A percentile compares a stretch with the other conserved stretches of the same genome.
Conservation (phyloP, 2,113 vertebrate genomes). For the Bos javanicus region DNA sequence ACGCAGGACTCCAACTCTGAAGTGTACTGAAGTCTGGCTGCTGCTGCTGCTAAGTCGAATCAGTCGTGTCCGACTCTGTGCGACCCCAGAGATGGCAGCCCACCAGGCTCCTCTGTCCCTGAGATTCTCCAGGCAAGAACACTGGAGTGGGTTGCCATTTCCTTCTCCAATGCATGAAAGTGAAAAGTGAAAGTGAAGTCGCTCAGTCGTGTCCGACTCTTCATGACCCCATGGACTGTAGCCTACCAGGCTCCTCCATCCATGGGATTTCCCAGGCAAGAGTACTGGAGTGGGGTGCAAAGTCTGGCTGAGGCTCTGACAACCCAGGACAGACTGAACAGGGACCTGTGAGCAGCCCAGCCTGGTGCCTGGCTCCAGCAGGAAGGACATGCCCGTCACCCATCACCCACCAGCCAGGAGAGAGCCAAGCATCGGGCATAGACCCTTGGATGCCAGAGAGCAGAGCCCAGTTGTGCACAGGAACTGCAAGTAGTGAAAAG, state of each 20-base stretch:
- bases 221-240: too few species aligned
- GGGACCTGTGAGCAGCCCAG: not conserved
- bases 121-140: too few species aligned
- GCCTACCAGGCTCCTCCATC: too few species aligned
- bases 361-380: not conserved
- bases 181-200: too few species aligned
- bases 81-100: too few species aligned
- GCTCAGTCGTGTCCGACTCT: too few species aligned
- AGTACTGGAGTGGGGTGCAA: not conserved
- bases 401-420: not conserved
- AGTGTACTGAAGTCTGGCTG: not conserved
- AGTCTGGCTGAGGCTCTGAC: not conserved
- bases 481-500: conserved; percentile 71
- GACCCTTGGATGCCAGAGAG: conserved; percentile 49
- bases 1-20: not conserved
- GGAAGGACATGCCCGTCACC: not conserved
- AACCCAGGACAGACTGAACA: not conserved
- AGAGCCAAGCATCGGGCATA: not conserved
- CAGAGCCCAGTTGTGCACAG: conserved; percentile 35
- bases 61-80: too few species aligned
- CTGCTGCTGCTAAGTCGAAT: too few species aligned
- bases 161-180: too few species aligned
- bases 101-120: too few species aligned
- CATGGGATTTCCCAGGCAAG: too few species aligned
- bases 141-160: too few species aligned